These are phyloP conservation scores for Zophobas morio DNA, from an alignment of 1,140 invertebrate species.

Conservation along the genomic window DNA sequence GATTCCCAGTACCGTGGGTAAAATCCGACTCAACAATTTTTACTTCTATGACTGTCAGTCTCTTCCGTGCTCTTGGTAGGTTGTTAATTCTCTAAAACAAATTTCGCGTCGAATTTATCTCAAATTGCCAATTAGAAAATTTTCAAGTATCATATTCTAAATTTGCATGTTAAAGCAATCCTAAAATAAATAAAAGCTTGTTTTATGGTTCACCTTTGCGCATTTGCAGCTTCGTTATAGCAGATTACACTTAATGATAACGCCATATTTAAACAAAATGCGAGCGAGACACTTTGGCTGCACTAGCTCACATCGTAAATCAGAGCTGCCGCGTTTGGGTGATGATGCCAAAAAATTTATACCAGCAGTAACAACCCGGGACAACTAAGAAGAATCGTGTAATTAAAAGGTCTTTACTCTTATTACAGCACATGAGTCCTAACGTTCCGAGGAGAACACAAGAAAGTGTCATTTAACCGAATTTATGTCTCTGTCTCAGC, in stretches of 20 bases:
- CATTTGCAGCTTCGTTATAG: too few species aligned
- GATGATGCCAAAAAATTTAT: slow-evolving; percentile 42
- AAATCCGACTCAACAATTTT: too few species aligned
- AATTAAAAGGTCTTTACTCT: slow-evolving; percentile 47
- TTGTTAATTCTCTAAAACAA: too few species aligned
- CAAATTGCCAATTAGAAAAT: background rate
- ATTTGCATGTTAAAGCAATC: background rate
- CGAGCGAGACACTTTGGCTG: background rate
- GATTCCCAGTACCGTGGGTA: too few species aligned
- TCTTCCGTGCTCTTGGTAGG: too few species aligned
- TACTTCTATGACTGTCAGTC: too few species aligned
- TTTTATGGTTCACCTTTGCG: too few species aligned
- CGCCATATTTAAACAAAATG: background rate
- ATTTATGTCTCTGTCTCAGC: slow-evolving; percentile 22
- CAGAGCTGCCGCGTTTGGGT: slow-evolving; percentile 7
- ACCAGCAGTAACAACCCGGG: slow-evolving; percentile 18
- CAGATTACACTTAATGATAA: too few species aligned
- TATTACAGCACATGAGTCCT: slow-evolving; percentile 43
- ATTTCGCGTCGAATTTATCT: background rate
- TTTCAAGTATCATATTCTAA: background rate
- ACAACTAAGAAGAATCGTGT: slow-evolving; percentile 34
- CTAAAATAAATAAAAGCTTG: too few species aligned
- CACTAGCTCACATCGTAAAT: background rate
- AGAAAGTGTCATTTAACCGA: slow-evolving; percentile 36
- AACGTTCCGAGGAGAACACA: slow-evolving; percentile 26